Evolutionary conservation across 2,113 vertebrate species (phyloP).

Genomic region (Tupaia tana): DNA sequence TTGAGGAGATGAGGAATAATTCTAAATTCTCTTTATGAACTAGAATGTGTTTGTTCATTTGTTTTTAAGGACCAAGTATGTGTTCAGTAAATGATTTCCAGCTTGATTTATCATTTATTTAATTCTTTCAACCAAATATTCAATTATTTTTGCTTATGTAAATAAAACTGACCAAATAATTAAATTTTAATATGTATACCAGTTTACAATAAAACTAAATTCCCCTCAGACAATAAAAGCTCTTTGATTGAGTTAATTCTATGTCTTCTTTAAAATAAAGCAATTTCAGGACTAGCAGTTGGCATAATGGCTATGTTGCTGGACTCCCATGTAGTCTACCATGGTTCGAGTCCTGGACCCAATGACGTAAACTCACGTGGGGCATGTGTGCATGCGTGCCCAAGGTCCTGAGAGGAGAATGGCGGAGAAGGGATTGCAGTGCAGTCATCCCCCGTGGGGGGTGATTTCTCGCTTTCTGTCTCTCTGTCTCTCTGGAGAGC

Average conservation of each 20-base stretch:
- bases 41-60: background rate
- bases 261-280: background rate
- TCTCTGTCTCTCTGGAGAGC: too few relatives aligned
- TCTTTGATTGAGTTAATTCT: background rate
- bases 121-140: background rate
- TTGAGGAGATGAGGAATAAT: background rate
- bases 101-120: background rate
- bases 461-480: too few relatives aligned
- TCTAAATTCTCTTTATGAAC: background rate
- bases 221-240: background rate
- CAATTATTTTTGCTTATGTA: conserved; percentile 1
- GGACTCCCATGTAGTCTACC: too few relatives aligned
- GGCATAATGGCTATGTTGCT: too few relatives aligned
- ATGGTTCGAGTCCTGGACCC: too few relatives aligned
- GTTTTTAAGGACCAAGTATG: background rate
- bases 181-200: background rate
- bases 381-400: too few relatives aligned
- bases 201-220: conserved; percentile 20
- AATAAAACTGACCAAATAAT: conserved; percentile 14
- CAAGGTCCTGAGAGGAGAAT: too few relatives aligned
- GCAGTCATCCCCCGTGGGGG: too few relatives aligned
- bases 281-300: too few relatives aligned
- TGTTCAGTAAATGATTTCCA: background rate
- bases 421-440: too few relatives aligned
- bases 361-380: too few relatives aligned